Base-by-base conservation (phyloP, 2,113 vertebrate genomes). In the Phrynocephalus versicolor region DNA sequence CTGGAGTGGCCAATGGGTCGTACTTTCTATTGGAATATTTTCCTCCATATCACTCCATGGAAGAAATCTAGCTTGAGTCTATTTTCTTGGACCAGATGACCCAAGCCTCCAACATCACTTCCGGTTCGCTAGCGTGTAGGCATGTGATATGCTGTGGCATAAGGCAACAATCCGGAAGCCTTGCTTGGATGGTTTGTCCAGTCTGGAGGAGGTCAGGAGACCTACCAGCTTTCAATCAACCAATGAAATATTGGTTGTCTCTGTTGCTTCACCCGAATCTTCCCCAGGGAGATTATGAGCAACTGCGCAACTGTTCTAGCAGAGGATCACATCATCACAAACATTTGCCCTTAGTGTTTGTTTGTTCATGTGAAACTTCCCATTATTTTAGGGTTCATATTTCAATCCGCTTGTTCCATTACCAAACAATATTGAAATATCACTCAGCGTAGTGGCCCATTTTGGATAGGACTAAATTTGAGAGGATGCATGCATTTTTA, bases 401-500 rank as follows among this genome's bases (percentile, higher is more conserved):
- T 83, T 85, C 76, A 90, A 27, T 23, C 80, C 45, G 0, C 23
- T 88, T 25, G 15, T 65, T 73, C 18, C 67, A 60, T 75, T 57
- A 88, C n/a, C 2, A 81, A 91, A 91, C 86, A 1, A 8, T 82
- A 73, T 85, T 83, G 2, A 0, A 83, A 33, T 72, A 87, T 33
- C 79, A 83, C 13, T 25, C 51, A 70, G 58, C 33, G 62, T 85
- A 88, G 25, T 25, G 51, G 14, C 41, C 85, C 1, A 64, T 58
- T 88, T 90, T 83, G 88, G 33, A 37, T 83, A 60, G 30, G 78
- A 87, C 72, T 88, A 91, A 90, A 83, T 86, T 80, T 73, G 89
- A 23, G 67, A 77, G 2, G 16, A 85, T 86, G 41, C 45, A 92
- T 92, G 83, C 82, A 88, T 92, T 88, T 92, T 91, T 87, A 91